Conservation (phyloP, 2,797 vertebrate species). For the Trichosurus vulpecula region DNA sequence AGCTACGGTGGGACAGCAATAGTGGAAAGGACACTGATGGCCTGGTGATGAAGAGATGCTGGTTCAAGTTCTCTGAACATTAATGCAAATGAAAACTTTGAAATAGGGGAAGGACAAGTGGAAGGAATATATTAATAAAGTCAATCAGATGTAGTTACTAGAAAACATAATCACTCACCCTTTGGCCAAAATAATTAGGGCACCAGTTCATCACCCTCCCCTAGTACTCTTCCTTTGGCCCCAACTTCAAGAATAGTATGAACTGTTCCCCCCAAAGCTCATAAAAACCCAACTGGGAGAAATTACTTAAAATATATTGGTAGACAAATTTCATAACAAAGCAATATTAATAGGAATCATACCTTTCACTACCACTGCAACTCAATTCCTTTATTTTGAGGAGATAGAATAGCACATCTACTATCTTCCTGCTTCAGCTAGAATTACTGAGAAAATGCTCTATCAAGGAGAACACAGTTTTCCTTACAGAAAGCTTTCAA, state of each 20-base stretch:
- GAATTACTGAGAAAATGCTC: neutral
- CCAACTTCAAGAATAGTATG: slow-evolving; percentile 3
- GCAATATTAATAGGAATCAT: neutral
- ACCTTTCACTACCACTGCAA: slow-evolving; percentile 18
- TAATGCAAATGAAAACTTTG: neutral
- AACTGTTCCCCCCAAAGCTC: neutral
- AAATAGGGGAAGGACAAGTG: neutral
- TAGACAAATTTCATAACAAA: neutral
- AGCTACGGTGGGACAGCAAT: neutral
- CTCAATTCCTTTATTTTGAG: neutral
- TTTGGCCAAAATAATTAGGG: slow-evolving; percentile 56
- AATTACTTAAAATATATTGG: slow-evolving; percentile 14
- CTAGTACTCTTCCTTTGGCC: slow-evolving; percentile 5
- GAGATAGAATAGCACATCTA: neutral
- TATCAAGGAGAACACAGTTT: slow-evolving; percentile 20
- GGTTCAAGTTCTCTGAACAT: neutral
- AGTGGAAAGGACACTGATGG: neutral
- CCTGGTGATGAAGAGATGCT: neutral
- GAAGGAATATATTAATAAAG: neutral
- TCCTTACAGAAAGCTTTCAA: slow-evolving; percentile 20
- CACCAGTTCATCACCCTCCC: neutral
- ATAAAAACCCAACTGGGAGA: slow-evolving; percentile 25
- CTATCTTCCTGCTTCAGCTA: neutral
- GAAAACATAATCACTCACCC: slow-evolving; percentile 13
- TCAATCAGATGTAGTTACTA: neutral